Percentiles rank a stretch among this genome's conserved stretches.
phyloP scores from a whole-genome alignment of 1,140 invertebrate genomes.

The Hyposmocoma kahamanoa region DNA sequence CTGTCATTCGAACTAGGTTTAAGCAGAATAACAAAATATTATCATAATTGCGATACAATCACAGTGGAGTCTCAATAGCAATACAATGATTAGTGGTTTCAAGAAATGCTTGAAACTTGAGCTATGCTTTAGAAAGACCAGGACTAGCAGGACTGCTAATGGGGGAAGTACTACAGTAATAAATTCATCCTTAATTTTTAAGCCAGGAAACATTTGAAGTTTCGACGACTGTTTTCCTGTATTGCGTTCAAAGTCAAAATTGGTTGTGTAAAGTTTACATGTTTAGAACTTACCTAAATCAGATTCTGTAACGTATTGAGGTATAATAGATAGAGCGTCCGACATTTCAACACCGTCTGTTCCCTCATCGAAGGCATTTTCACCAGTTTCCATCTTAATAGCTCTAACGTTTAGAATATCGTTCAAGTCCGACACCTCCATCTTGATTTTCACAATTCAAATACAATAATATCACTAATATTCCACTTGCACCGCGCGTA shows the following conservation, averaged over 20 bases:
- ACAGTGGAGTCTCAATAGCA: no score
- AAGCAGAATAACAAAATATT: no score
- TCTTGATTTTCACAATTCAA: constrained; percentile 9
- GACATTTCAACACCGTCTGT: constrained; percentile 28
- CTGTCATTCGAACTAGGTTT: no score
- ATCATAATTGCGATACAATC: no score
- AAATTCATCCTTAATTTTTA: no score
- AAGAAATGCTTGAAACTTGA: no score
- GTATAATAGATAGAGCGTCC: constrained; percentile 55
- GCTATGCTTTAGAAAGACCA: no score
- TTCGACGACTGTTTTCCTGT: no score
- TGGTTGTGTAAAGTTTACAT: constrained; percentile 7
- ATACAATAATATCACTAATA: not conserved
- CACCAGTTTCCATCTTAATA: constrained; percentile 60
- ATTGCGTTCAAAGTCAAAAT: not conserved
- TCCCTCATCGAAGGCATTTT: constrained; percentile 37
- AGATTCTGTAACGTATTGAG: constrained; percentile 61
- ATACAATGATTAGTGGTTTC: no score
- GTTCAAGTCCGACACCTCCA: constrained; percentile 57
- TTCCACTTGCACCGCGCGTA: not conserved
- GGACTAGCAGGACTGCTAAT: no score
- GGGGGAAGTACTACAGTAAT: no score
- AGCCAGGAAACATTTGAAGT: constrained; percentile 6
- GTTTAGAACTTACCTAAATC: constrained; percentile 49
- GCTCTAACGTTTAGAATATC: constrained; percentile 52